These are phyloP conservation scores for Nymphalis io DNA, from an alignment of 1,140 invertebrate genomes.

Conservation along the genomic window DNA sequence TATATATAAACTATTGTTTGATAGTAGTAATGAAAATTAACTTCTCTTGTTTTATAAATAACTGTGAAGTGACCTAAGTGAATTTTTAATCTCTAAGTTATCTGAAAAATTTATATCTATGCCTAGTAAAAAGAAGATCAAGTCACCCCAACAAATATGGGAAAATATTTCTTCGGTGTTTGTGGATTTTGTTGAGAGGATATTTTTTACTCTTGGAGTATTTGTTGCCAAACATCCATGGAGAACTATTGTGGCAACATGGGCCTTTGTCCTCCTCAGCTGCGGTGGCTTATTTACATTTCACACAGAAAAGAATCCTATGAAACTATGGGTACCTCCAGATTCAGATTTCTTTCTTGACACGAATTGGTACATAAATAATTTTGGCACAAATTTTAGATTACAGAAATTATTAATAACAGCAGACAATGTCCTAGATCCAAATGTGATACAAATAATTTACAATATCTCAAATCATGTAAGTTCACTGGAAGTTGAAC, in stretches of 20 bases:
- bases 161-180: slow-evolving; percentile 66
- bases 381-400: slow-evolving; percentile 84
- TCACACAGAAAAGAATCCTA: slow-evolving; percentile 84
- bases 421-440: slow-evolving; percentile 85
- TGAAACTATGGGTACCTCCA: slow-evolving; percentile 87
- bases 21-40: slow-evolving; percentile 14
- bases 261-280: slow-evolving; percentile 78
- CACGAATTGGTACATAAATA: slow-evolving; percentile 87
- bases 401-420: slow-evolving; percentile 83
- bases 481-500: slow-evolving; percentile 55
- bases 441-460: slow-evolving; percentile 72
- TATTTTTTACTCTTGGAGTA: slow-evolving; percentile 79
- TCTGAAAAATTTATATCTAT: slow-evolving; percentile 41
- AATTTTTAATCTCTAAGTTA: background rate
- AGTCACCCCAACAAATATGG: slow-evolving; percentile 69
- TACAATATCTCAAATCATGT: slow-evolving; percentile 63
- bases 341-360: slow-evolving; percentile 85
- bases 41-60: slow-evolving; percentile 4
- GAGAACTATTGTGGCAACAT: slow-evolving; percentile 79
- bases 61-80: slow-evolving; percentile 15
- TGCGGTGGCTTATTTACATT: slow-evolving; percentile 82
- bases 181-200: slow-evolving; percentile 69
- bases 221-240: slow-evolving; percentile 79
- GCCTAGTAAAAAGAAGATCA: slow-evolving; percentile 61
- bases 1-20: slow-evolving; percentile 4